Evolutionary conservation across 2,797 vertebrate species (phyloP), one percentile per base, ranked within the genome.

Genomic region (Jordanella pulchra): DNA sequence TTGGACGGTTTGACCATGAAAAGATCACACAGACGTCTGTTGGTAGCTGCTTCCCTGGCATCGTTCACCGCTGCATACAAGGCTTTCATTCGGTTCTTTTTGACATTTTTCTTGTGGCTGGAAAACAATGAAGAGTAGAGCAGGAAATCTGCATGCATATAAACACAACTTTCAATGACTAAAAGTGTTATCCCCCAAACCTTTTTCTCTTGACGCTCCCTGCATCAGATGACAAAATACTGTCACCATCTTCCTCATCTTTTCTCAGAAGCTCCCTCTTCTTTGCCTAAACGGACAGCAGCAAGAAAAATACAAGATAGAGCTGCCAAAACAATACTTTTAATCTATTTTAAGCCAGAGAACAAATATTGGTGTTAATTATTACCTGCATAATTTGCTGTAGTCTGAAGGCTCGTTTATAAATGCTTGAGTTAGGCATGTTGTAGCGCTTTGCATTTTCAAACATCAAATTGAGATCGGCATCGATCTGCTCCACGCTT

Each of bases 361-460:
- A 75, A 66, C 1, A 48, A 23, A 18, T 69, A 50, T 17, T 4
- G 77, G 21, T 14, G 54, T 23, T 71, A 35, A 23, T 68, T 18
- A 79, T 71, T 50, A 98, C 98, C 97, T 98, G 98, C 94, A 99
- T 92, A 76, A 99, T 95, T 86, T 99, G 98, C 87, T 99, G 98
- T 79, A 99, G 93, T 89, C 97, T 96, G 58, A 99, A 91, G n/a
- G 98, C 97, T 68, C 97, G 94, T 66, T 99, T 99, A 87, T 98
- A 99, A 92, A 99, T 98, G 83, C 96, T 95, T 61, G 98, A 99
- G 92, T 96, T 98, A 53, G 97, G 97, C 91, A 99, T 96, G 70
- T 99, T 99, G 92, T 99, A 99, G 69, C 96, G 97, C 80, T 98
- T 99, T 64, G 98, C 98, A 83, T 99, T 99, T 92, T 99, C 98